phyloP scores from a whole-genome alignment of 2,113 vertebrate genomes.

The Sebastes schlegelii region DNA sequence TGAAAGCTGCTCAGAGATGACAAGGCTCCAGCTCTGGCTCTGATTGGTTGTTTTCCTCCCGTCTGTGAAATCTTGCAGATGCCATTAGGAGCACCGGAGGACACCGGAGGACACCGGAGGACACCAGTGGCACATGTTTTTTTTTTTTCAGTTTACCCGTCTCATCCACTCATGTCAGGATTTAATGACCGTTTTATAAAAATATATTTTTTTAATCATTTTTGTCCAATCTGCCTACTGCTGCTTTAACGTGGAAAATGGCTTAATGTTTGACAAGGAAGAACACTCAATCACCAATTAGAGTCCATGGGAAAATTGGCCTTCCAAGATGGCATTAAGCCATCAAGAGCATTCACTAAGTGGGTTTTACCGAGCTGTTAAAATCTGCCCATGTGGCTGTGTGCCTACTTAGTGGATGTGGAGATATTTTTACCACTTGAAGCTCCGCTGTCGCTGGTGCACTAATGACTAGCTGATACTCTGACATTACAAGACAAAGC shows the following conservation, averaged over 20 bases:
- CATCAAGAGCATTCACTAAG: conserved; percentile 56
- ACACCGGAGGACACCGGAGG: too few species aligned
- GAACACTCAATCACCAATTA: conserved; percentile 63
- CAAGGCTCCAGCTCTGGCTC: too few species aligned
- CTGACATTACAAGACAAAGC: conserved; percentile 57
- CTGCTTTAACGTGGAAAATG: background rate
- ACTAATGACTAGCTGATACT: conserved; percentile 63
- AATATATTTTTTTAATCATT: too few species aligned
- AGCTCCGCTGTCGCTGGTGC: conserved; percentile 47
- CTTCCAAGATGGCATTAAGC: conserved; percentile 53
- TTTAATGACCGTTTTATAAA: too few species aligned
- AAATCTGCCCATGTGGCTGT: conserved; percentile 50
- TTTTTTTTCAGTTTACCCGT: too few species aligned
- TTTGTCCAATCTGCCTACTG: too few species aligned
- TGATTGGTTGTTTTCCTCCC: too few species aligned
- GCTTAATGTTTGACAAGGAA: conserved; percentile 40
- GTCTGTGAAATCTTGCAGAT: too few species aligned
- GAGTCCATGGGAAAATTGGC: conserved; percentile 60
- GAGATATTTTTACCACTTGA: conserved; percentile 61
- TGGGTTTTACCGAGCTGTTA: conserved; percentile 52
- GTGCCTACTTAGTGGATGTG: conserved; percentile 43
- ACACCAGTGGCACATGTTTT: too few species aligned
- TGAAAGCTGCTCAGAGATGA: too few species aligned
- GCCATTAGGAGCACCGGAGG: too few species aligned
- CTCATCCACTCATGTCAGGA: too few species aligned